A percentile compares a stretch with the other conserved stretches of the same genome.
Conservation (phyloP, 2,113 vertebrate genomes). For the Pleuronectes platessa region DNA sequence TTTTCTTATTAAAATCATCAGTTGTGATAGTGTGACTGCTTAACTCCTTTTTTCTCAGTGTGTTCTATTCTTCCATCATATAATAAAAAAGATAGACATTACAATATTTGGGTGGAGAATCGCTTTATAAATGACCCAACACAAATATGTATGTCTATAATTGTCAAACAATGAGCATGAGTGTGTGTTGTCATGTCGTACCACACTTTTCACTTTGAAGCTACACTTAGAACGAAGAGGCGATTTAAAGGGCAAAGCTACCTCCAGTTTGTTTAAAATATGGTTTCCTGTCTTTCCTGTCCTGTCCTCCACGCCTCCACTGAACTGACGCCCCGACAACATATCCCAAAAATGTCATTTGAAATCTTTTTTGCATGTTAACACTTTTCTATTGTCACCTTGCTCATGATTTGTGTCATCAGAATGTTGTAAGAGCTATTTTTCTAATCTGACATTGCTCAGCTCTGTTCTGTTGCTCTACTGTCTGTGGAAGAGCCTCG, state of each 20-base stretch:
- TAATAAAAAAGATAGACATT: neutral
- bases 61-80: no score
- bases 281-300: neutral
- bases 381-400: conserved; percentile 58
- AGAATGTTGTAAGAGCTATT: conserved; percentile 65
- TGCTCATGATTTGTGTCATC: conserved; percentile 22
- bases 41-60: neutral
- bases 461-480: conserved; percentile 32
- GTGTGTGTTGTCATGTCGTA: conserved; percentile 8
- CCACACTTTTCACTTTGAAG: conserved; percentile 18
- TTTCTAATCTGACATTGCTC: conserved; percentile 60
- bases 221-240: neutral
- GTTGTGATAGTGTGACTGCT: no score
- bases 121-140: conserved; percentile 5
- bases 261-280: conserved; percentile 45
- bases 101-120: conserved; percentile 9
- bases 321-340: conserved; percentile 25
- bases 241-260: conserved; percentile 51
- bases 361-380: neutral
- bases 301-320: conserved; percentile 6
- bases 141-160: neutral
- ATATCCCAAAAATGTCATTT: neutral
- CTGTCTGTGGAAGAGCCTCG: neutral
- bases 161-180: neutral
- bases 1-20: no score